Conservation (phyloP, 2,888 invertebrate species). For the Drosophila cyrtoloma region DNA sequence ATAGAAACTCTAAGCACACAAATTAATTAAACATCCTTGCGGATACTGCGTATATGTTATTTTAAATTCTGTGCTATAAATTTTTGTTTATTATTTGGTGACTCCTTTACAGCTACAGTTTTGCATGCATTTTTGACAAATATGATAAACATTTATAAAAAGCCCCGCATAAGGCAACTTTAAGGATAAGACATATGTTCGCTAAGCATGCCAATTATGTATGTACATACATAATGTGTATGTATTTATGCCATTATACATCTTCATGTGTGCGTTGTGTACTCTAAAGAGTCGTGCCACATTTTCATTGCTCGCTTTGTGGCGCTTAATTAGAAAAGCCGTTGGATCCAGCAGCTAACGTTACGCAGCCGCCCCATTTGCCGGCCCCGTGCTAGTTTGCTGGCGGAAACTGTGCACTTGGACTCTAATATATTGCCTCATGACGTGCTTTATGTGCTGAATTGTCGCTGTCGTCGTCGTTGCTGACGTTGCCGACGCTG, state of each 20-base stretch:
- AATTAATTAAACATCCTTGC: background rate
- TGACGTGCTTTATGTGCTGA: slow-evolving; percentile 63
- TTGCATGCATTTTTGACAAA: background rate
- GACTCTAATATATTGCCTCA: slow-evolving; percentile 68
- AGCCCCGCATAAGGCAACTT: background rate
- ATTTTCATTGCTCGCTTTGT: slow-evolving; percentile 27
- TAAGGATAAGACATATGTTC: background rate
- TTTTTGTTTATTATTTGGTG: background rate
- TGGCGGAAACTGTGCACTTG: slow-evolving; percentile 66
- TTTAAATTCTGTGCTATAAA: background rate
- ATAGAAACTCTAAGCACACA: background rate
- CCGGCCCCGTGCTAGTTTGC: slow-evolving; percentile 43
- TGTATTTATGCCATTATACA: background rate
- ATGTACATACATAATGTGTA: background rate
- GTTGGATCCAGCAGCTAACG: slow-evolving; percentile 14
- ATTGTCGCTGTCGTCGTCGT: slow-evolving; percentile 33
- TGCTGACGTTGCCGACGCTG: slow-evolving; percentile 27
- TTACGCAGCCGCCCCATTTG: slow-evolving; percentile 10
- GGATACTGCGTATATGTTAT: background rate
- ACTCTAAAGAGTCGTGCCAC: slow-evolving; percentile 4
- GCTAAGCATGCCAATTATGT: background rate
- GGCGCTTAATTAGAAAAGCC: slow-evolving; percentile 32
- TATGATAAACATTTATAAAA: background rate
- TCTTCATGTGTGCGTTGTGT: slow-evolving; percentile 13
- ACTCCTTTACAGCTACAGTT: background rate